Evolutionary conservation across 2,113 vertebrate species (phyloP).

Genomic region (Oceanites oceanicus): DNA sequence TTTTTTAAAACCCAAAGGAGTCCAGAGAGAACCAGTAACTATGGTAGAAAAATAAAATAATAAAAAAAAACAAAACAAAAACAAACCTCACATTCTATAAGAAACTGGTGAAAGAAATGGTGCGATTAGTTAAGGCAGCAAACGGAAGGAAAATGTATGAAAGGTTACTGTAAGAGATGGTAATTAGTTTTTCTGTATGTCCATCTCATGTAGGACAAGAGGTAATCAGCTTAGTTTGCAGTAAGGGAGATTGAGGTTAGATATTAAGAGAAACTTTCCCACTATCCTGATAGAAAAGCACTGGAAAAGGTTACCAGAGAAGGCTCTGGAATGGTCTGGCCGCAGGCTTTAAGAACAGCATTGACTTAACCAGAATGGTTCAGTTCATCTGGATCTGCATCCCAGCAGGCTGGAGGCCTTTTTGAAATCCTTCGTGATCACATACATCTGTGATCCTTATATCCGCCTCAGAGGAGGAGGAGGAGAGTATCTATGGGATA

Average conservation of each 20-base stretch:
- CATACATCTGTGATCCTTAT: neutral
- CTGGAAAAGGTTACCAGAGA: neutral
- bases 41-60: neutral
- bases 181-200: neutral
- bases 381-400: neutral
- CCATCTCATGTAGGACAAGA: neutral
- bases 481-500: neutral
- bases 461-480: neutral
- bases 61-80: too few relatives aligned
- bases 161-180: neutral
- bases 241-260: constrained; percentile 35
- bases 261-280: constrained; percentile 49
- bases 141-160: neutral
- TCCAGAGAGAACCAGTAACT: neutral
- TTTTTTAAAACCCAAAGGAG: neutral
- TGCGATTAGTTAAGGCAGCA: neutral
- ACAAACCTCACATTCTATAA: neutral
- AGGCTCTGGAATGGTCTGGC: neutral
- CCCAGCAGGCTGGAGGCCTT: neutral
- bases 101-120: neutral
- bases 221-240: constrained; percentile 52
- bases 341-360: neutral
- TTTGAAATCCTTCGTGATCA: neutral
- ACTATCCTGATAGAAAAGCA: neutral
- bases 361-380: neutral